Conservation (phyloP, 2,888 invertebrate species). For the Notodonta dromedarius region DNA sequence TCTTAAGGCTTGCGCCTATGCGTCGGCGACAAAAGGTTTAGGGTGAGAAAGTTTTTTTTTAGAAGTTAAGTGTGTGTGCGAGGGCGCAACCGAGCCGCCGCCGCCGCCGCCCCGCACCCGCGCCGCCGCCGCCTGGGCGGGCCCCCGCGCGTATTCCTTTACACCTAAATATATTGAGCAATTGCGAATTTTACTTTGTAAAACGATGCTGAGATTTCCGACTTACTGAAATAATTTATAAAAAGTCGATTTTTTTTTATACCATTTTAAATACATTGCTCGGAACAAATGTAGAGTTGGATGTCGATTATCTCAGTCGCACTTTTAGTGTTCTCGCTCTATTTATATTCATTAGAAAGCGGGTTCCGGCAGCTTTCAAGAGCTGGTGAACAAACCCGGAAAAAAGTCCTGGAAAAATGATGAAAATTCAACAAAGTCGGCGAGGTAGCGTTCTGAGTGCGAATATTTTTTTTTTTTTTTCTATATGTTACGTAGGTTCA, state of each 20-base stretch:
- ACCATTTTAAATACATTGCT: slow-evolving; percentile 21
- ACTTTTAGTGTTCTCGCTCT: slow-evolving; percentile 31
- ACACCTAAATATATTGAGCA: slow-evolving; percentile 14
- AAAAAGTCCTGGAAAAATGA: slow-evolving; percentile 35
- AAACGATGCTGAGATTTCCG: slow-evolving; percentile 24
- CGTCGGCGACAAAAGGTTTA: slow-evolving; percentile 50
- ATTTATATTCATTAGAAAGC: slow-evolving; percentile 40
- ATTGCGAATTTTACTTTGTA: slow-evolving; percentile 42
- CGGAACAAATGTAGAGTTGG: slow-evolving; percentile 31
- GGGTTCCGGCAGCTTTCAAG: slow-evolving; percentile 40
- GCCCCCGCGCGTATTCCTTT: slow-evolving; percentile 43
- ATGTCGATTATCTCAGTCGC: slow-evolving; percentile 12
- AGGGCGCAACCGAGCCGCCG: slow-evolving; percentile 62
- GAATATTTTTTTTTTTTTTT: slow-evolving; percentile 68
- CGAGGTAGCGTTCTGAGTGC: slow-evolving; percentile 43
- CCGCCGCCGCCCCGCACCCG: slow-evolving; percentile 62
- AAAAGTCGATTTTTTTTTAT: slow-evolving; percentile 45
- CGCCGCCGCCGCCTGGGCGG: slow-evolving; percentile 59
- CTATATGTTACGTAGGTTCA: slow-evolving; percentile 33
- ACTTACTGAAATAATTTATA: slow-evolving; percentile 44
- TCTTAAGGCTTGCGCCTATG: slow-evolving; percentile 72
- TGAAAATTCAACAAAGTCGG: slow-evolving; percentile 50
- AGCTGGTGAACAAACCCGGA: slow-evolving; percentile 24
- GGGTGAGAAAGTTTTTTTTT: slow-evolving; percentile 60
- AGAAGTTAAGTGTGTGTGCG: slow-evolving; percentile 47